Evolutionary conservation across 2,888 invertebrate genomes (phyloP).

Genomic region (Bhutanitis thaidina): DNA sequence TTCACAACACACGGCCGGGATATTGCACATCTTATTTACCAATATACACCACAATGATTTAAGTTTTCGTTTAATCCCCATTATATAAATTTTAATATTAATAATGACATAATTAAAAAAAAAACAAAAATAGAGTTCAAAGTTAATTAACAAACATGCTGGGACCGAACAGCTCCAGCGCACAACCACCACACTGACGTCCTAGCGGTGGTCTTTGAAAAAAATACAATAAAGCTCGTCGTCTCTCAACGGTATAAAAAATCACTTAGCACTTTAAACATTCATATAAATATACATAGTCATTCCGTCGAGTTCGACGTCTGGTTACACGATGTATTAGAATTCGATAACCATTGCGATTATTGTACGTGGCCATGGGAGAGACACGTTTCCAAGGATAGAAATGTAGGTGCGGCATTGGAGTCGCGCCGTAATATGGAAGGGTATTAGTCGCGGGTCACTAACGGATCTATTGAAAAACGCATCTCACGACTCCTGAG

Average conservation of each 20-base stretch:
- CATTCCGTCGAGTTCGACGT: constrained; percentile 4
- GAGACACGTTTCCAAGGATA: constrained; percentile 21
- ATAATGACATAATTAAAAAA: too few species aligned
- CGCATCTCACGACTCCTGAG: constrained; percentile 65
- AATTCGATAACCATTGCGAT: constrained; percentile 21
- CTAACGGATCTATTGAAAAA: constrained; percentile 60
- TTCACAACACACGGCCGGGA: neutral
- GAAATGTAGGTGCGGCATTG: constrained; percentile 26
- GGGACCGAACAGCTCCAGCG: constrained; percentile 30
- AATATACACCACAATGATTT: neutral
- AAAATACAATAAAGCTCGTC: constrained; percentile 41
- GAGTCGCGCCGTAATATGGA: constrained; percentile 27
- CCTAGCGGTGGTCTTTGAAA: constrained; percentile 46
- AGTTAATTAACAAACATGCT: too few species aligned
- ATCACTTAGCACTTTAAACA: constrained; percentile 46
- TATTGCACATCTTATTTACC: constrained; percentile 1
- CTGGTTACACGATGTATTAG: constrained; percentile 1
- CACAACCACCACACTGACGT: constrained; percentile 41
- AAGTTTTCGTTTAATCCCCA: neutral
- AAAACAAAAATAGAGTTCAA: too few species aligned
- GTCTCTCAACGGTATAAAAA: constrained; percentile 34
- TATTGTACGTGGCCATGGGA: constrained; percentile 17
- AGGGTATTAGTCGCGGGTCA: constrained; percentile 46
- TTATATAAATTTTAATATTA: constrained; percentile 5
- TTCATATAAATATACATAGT: constrained; percentile 26